Conservation (phyloP, 2,797 vertebrate species). For the Pangasius djambal region DNA sequence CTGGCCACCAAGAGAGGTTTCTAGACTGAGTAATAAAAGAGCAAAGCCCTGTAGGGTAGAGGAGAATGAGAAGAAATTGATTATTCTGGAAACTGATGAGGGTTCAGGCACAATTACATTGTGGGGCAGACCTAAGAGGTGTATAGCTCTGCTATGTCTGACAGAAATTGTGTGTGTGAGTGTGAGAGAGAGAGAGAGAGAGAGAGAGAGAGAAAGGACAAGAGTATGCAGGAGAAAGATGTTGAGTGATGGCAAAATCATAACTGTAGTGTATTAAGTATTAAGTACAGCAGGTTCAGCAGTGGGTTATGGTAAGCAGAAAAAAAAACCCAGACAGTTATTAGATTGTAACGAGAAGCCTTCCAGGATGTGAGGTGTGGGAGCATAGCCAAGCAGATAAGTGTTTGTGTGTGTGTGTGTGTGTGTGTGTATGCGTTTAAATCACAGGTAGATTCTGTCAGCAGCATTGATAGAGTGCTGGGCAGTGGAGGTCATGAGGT, state of each 20-base stretch:
- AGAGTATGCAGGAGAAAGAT: slow-evolving; percentile 70
- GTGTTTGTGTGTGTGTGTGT: not conserved
- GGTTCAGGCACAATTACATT: slow-evolving; percentile 96
- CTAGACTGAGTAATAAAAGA: slow-evolving; percentile 56
- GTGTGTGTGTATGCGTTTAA: not conserved
- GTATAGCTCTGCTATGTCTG: slow-evolving; percentile 24
- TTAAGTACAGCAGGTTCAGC: slow-evolving; percentile 87
- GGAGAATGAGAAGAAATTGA: slow-evolving; percentile 81
- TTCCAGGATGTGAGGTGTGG: slow-evolving; percentile 43
- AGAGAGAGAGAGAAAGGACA: slow-evolving; percentile 74
- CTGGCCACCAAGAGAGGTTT: slow-evolving; percentile 53
- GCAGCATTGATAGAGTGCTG: slow-evolving; percentile 36
- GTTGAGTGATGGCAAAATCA: slow-evolving; percentile 99
- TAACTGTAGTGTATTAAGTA: slow-evolving; percentile 93
- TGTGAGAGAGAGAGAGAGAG: not conserved
- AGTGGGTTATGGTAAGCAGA: slow-evolving; percentile 91
- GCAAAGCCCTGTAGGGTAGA: slow-evolving; percentile 39
- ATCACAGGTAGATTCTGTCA: slow-evolving; percentile 25
- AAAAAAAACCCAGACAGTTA: slow-evolving; percentile 74
- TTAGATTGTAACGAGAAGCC: slow-evolving; percentile 85
- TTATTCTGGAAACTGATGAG: slow-evolving; percentile 94
- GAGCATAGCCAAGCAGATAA: slow-evolving; percentile 1
- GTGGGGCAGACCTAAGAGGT: slow-evolving; percentile 89
- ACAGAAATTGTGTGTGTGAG: slow-evolving; percentile 6
- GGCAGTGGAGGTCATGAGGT: slow-evolving; percentile 61